Evolutionary conservation across 1,140 invertebrate species (phyloP).

Genomic region (Plodia interpunctella): DNA sequence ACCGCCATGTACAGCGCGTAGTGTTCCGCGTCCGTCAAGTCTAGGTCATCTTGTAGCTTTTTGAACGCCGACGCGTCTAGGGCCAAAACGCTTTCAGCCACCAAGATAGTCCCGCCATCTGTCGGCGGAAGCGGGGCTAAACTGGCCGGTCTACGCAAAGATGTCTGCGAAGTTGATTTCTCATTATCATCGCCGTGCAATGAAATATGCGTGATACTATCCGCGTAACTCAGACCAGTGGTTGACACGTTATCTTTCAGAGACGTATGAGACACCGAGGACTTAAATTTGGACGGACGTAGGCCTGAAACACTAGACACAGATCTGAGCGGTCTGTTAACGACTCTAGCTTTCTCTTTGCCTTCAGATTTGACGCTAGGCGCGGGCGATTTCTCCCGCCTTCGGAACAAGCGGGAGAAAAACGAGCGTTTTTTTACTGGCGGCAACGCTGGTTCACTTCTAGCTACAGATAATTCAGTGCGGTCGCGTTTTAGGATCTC

Average conservation of each 20-base stretch:
- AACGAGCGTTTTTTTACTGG: slow-evolving; percentile 71
- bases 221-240: slow-evolving; percentile 62
- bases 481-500: slow-evolving; percentile 26
- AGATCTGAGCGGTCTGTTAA: slow-evolving; percentile 76
- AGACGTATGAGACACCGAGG: slow-evolving; percentile 61
- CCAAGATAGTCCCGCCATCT: slow-evolving; percentile 60
- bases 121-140: slow-evolving; percentile 44
- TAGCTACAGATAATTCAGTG: slow-evolving; percentile 37
- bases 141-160: slow-evolving; percentile 36
- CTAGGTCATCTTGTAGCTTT: slow-evolving; percentile 68
- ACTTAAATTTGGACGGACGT: slow-evolving; percentile 65
- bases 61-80: slow-evolving; percentile 62
- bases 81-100: slow-evolving; percentile 71
- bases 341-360: slow-evolving; percentile 54
- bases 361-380: slow-evolving; percentile 56
- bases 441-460: slow-evolving; percentile 58
- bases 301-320: slow-evolving; percentile 78
- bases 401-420: slow-evolving; percentile 65
- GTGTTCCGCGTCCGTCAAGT: slow-evolving; percentile 90
- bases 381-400: slow-evolving; percentile 66
- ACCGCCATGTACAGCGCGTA: slow-evolving; percentile 90
- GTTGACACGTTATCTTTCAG: slow-evolving; percentile 61
- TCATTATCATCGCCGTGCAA: slow-evolving; percentile 77
- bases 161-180: slow-evolving; percentile 39
- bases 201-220: slow-evolving; percentile 79